Base-by-base conservation (phyloP, 1,140 invertebrate genomes). In the Globodera rostochiensis region DNA sequence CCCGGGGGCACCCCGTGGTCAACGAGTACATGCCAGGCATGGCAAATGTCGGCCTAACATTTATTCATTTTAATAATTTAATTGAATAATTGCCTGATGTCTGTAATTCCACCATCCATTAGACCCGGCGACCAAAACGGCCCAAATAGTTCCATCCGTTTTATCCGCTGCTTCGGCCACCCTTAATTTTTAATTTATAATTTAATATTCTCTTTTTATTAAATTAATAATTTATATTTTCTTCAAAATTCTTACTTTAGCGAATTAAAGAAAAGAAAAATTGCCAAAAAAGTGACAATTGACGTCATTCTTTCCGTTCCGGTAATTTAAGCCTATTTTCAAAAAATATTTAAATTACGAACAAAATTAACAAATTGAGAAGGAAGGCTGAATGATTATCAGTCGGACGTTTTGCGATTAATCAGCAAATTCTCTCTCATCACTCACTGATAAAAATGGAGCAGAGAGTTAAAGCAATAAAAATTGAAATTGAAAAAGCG, bases 41-140 rank as follows among this genome's bases (percentile, higher is more conserved):
- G 93, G 80, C 91, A 93, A 47, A 93, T 87, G 90, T 93, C 93
- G 57, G 93, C 92, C 90, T 93, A 92, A 90, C 81, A 92, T 91
- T 15, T 66, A 66, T 66, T 66, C 1, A 21, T 66, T 66, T 66
- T 36, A 36, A 36, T 1, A 36, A 36, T 36, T 36, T 36, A 3
- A 66, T 66, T 66, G 25, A 66, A 21, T 21, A 66, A 21, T 73
- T 74, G 75, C 83, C 90, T 93, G 93, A 90, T 93, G 93, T 81
- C 93, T 89, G 87, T 93, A 93, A 86, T 93, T 93, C 74, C 89
- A 89, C 83, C 89, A 93, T 21, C 88, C 90, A 87, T 91, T 91
- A 1, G 92, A 93, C 15, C 93, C 93, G 70, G 93, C 93, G 6
- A 93, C 92, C 8, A 93, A 84, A 8, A 93, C 83, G 36, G 91